These are phyloP conservation scores for Cerastoderma edule DNA, from an alignment of 2,888 invertebrate species.

Conservation along the genomic window DNA sequence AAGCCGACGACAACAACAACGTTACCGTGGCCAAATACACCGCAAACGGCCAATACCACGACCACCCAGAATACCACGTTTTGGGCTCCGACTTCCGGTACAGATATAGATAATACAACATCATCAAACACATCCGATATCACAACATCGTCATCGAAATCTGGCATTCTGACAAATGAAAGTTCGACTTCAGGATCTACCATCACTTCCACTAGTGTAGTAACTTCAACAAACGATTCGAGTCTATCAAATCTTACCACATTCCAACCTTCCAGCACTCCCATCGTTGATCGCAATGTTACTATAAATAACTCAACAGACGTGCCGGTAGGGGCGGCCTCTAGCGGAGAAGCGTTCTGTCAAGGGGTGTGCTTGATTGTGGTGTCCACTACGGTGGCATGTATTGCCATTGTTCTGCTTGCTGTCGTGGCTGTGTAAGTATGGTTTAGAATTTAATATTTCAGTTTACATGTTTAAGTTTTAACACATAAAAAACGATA, in stretches of 20 bases:
- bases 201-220: not conserved
- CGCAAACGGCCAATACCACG: not conserved
- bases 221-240: not conserved
- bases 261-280: constrained; percentile 10
- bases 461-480: not conserved
- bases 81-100: not conserved
- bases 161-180: not conserved
- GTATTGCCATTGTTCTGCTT: constrained; percentile 6
- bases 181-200: not conserved
- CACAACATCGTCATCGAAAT: not conserved
- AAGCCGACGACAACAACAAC: constrained; percentile 26
- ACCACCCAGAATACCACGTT: not conserved
- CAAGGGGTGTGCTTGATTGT: constrained; percentile 10
- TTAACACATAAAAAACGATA: not conserved
- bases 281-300: not conserved
- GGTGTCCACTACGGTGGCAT: not conserved
- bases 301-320: not conserved
- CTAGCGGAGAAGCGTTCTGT: constrained; percentile 16
- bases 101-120: constrained; percentile 3
- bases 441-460: not conserved
- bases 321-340: not conserved
- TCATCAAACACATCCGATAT: not conserved
- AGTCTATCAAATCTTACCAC: constrained; percentile 1
- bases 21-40: constrained; percentile 15
- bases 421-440: constrained; percentile 15